Percentiles rank a stretch among this genome's conserved stretches.
phyloP scores from a whole-genome alignment of 2,113 vertebrate species.

The Scomber scombrus region DNA sequence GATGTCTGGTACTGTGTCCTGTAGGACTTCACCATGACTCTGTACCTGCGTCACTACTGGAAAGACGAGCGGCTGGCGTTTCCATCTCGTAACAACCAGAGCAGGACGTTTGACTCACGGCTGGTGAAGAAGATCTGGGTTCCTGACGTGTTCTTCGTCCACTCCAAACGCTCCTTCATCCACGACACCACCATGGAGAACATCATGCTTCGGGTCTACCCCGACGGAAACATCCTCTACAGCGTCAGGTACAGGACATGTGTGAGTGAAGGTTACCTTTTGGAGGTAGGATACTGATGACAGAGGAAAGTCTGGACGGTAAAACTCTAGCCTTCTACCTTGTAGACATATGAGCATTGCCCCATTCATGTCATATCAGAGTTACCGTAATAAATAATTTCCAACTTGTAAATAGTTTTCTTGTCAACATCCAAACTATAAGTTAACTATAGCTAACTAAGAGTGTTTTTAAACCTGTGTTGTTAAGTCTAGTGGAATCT shows the following conservation, averaged over 20 bases:
- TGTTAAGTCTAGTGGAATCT: too few relatives aligned
- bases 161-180: conserved; percentile 95
- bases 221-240: conserved; percentile 93
- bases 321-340: too few relatives aligned
- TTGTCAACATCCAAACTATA: too few relatives aligned
- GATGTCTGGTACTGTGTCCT: background rate
- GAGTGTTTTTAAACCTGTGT: too few relatives aligned
- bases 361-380: too few relatives aligned
- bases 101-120: conserved; percentile 92
- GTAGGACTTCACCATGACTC: conserved; percentile 96
- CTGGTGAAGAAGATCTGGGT: conserved; percentile 96
- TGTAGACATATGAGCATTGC: too few relatives aligned
- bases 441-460: too few relatives aligned
- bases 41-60: conserved; percentile 97
- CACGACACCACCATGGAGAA: conserved; percentile 95
- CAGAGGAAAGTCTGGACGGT: too few relatives aligned
- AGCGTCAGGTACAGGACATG: conserved; percentile 87
- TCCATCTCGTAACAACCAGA: conserved; percentile 90
- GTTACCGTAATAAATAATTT: too few relatives aligned
- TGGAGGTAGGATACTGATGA: too few relatives aligned
- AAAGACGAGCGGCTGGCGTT: conserved; percentile 95
- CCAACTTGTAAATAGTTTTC: too few relatives aligned
- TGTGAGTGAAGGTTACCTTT: background rate
- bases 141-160: conserved; percentile 94
- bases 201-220: conserved; percentile 91